Conservation (phyloP, 2,113 vertebrate genomes). For the Rhombomys opimus region DNA sequence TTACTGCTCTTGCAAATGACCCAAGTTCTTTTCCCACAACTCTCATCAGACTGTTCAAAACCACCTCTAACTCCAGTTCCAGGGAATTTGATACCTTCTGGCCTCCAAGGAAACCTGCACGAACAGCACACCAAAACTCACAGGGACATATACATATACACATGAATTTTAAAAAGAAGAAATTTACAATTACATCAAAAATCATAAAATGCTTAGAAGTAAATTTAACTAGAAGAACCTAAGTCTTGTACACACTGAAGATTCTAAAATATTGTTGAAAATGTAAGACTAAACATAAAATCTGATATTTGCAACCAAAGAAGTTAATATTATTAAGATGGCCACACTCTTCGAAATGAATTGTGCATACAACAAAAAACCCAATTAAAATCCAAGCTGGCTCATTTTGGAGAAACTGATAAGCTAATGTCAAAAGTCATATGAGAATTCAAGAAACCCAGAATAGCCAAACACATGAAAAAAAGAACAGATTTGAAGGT, state of each 20-base stretch:
- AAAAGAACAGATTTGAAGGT: background rate
- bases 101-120: background rate
- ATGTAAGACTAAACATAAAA: background rate
- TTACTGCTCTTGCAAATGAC: background rate
- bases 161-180: background rate
- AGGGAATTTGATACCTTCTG: background rate
- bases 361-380: background rate
- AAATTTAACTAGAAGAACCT: background rate
- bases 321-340: background rate
- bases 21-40: background rate
- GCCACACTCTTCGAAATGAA: background rate
- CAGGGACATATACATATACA: background rate
- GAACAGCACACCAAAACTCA: background rate
- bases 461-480: background rate
- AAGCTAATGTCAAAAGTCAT: background rate
- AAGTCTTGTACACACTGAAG: background rate
- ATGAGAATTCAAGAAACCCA: background rate
- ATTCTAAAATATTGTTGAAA: background rate
- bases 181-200: background rate
- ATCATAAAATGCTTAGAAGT: background rate
- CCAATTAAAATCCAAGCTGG: background rate
- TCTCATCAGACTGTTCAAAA: background rate
- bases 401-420: background rate
- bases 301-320: background rate
- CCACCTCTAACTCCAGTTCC: background rate